Percentiles rank a stretch among this genome's conserved stretches.
Conservation (phyloP, 1,140 invertebrate genomes). For the Pseudachorutes palmiensis region DNA sequence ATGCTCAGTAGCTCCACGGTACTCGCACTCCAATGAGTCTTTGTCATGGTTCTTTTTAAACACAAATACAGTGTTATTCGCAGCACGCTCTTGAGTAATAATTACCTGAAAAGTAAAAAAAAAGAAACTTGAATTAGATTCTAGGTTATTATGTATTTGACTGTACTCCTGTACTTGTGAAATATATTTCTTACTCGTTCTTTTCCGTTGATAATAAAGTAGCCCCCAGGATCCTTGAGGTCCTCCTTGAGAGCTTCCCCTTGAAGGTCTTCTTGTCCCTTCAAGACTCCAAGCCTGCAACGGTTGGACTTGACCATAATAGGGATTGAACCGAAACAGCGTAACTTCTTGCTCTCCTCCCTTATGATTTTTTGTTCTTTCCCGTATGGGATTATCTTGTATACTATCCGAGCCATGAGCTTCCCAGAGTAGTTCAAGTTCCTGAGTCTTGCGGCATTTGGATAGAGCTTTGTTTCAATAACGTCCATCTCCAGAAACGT, state of each 20-base stretch:
- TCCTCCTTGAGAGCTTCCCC: slow-evolving; percentile 95
- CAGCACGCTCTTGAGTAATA: slow-evolving; percentile 99
- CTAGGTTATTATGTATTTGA: too few species aligned
- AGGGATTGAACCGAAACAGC: slow-evolving; percentile 94
- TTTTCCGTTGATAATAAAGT: slow-evolving; percentile 93
- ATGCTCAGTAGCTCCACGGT: slow-evolving; percentile 89
- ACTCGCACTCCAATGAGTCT: slow-evolving; percentile 94
- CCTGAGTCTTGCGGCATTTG: slow-evolving; percentile 83
- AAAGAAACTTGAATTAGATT: too few species aligned
- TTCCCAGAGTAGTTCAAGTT: slow-evolving; percentile 90
- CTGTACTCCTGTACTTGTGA: too few species aligned
- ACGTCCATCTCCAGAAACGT: slow-evolving; percentile 6
- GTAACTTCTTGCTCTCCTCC: slow-evolving; percentile 79
- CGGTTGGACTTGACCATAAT: slow-evolving; percentile 97
- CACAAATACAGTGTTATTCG: slow-evolving; percentile 97
- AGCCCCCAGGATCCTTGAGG: slow-evolving; percentile 93
- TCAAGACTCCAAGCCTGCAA: slow-evolving; percentile 82
- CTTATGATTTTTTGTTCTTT: slow-evolving; percentile 78
- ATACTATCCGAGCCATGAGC: slow-evolving; percentile 47
- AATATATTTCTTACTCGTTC: slow-evolving; percentile 89
- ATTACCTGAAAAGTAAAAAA: slow-evolving; percentile 59
- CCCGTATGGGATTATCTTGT: neutral
- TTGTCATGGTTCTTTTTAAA: slow-evolving; percentile 90
- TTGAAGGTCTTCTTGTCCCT: too few species aligned
- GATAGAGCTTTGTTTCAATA: slow-evolving; percentile 41